Conservation (phyloP, 2,888 invertebrate genomes). For the Nebria salina region DNA sequence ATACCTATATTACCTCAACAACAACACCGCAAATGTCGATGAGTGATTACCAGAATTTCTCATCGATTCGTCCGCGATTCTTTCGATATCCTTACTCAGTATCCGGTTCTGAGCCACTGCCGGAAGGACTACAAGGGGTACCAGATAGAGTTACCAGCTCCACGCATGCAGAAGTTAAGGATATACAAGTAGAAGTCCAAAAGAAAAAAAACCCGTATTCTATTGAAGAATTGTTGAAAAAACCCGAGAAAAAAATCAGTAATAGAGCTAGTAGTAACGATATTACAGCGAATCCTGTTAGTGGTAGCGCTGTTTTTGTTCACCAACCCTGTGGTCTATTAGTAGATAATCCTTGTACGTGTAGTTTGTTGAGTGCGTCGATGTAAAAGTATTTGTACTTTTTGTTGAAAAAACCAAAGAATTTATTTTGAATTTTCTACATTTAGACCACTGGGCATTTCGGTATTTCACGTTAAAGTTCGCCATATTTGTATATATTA, state of each 20-base stretch:
- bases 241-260: slow-evolving; percentile 72
- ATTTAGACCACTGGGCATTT: neutral
- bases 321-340: slow-evolving; percentile 54
- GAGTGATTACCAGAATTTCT: slow-evolving; percentile 33
- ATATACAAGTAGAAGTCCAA: slow-evolving; percentile 50
- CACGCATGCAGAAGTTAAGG: slow-evolving; percentile 29
- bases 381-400: slow-evolving; percentile 50
- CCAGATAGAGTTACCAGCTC: neutral
- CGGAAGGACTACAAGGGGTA: neutral
- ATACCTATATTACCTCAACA: slow-evolving; percentile 58
- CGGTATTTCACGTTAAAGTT: neutral
- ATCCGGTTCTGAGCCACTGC: neutral
- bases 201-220: slow-evolving; percentile 86
- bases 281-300: neutral
- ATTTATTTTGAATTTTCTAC: neutral
- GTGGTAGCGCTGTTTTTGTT: slow-evolving; percentile 40
- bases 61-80: slow-evolving; percentile 17
- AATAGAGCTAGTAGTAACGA: slow-evolving; percentile 29
- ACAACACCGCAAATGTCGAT: slow-evolving; percentile 57
- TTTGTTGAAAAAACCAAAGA: neutral
- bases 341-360: slow-evolving; percentile 47
- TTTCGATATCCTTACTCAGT: slow-evolving; percentile 22
- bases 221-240: slow-evolving; percentile 86
- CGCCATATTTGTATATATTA: slow-evolving; percentile 31
- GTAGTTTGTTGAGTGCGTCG: slow-evolving; percentile 37